Conservation (phyloP, 1,140 invertebrate species). For the Zeugodacus cucurbitae region DNA sequence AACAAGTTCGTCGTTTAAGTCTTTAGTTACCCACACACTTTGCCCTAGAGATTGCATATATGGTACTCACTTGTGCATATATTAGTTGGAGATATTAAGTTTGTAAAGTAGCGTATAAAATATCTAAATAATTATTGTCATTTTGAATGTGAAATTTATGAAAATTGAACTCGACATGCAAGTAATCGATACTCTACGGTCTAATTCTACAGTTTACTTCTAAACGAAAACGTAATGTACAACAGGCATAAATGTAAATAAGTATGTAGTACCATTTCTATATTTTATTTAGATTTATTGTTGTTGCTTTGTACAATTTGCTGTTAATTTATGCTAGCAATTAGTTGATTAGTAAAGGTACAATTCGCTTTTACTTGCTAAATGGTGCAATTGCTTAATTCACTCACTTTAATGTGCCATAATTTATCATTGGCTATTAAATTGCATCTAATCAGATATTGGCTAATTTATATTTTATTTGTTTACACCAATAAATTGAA, state of each 20-base stretch:
- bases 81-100: background rate
- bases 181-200: no score
- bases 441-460: background rate
- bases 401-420: no score
- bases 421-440: background rate
- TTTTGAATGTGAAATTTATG: background rate
- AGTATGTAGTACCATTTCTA: background rate
- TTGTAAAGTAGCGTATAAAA: background rate
- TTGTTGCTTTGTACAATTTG: background rate
- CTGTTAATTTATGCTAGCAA: background rate
- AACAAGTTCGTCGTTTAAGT: conserved; percentile 13
- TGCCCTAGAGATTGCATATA: background rate
- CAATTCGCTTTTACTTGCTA: background rate
- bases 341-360: no score
- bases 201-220: no score
- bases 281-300: background rate
- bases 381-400: background rate
- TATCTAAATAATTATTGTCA: background rate
- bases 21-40: conserved; percentile 14
- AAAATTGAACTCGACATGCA: background rate
- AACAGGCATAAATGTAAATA: no score
- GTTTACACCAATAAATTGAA: no score
- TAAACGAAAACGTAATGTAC: background rate
- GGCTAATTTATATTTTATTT: no score
- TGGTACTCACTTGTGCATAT: no score